These are phyloP conservation scores for Heloderma charlesbogerti DNA, from an alignment of 2,113 vertebrate species.

Conservation along the genomic window DNA sequence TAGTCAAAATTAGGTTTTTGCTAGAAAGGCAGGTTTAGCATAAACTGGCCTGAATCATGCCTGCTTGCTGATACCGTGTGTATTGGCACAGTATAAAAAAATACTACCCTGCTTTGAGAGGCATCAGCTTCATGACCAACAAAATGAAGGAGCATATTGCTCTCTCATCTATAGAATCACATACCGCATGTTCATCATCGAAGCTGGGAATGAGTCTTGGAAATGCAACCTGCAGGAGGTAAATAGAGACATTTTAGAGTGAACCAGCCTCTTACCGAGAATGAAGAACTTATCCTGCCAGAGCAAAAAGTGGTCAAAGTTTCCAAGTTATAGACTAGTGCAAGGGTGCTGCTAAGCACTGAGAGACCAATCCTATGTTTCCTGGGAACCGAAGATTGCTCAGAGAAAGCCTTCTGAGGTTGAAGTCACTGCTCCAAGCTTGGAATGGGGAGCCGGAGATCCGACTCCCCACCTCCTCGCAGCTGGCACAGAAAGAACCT, in stretches of 20 bases:
- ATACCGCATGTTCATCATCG: constrained; percentile 68
- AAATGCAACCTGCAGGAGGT: constrained; percentile 67
- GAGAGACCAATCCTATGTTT: no score
- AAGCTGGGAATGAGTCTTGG: constrained; percentile 47
- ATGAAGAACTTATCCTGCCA: neutral
- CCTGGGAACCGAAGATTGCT: no score
- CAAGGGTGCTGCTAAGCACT: no score
- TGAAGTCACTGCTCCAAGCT: no score
- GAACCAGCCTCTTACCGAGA: neutral
- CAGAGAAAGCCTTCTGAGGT: no score
- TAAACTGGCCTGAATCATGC: neutral
- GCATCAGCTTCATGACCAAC: neutral
- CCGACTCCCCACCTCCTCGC: no score
- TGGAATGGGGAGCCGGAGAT: no score
- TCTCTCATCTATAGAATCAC: neutral
- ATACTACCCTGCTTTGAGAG: neutral
- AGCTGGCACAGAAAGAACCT: no score
- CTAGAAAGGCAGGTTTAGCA: neutral
- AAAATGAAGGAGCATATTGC: neutral
- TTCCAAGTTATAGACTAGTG: no score
- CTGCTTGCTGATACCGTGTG: no score
- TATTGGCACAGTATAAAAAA: neutral
- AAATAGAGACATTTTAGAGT: neutral
- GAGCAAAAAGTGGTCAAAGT: neutral
- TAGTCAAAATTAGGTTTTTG: neutral